Conservation (phyloP, 2,113 vertebrate species). For the Nannospalax galili region DNA sequence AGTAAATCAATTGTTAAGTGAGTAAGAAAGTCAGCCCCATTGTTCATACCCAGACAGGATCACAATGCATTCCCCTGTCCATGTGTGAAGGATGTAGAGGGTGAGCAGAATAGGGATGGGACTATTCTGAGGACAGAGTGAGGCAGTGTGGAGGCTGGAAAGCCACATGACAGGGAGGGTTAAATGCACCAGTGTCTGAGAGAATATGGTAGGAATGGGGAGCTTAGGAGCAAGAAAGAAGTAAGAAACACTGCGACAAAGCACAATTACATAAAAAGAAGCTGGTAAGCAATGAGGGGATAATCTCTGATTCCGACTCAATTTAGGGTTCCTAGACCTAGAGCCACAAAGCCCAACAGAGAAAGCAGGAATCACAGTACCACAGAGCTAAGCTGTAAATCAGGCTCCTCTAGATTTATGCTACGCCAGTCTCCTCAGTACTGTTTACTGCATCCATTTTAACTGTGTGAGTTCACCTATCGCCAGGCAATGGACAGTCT, state of each 20-base stretch:
- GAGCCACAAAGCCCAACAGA: background rate
- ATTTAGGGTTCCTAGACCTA: background rate
- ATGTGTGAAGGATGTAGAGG: background rate
- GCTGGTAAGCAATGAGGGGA: background rate
- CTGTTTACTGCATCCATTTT: background rate
- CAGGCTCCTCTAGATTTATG: background rate
- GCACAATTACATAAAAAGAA: background rate
- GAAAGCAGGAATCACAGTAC: background rate
- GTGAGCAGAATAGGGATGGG: background rate
- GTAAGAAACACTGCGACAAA: background rate
- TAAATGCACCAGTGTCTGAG: no score
- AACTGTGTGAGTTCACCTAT: background rate
- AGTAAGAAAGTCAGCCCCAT: background rate
- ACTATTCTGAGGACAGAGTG: background rate
- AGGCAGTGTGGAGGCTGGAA: background rate
- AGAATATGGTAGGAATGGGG: background rate
- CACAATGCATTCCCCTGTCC: background rate
- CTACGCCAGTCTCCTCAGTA: background rate
- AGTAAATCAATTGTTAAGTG: background rate
- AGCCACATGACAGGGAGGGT: accelerated
- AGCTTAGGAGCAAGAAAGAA: background rate
- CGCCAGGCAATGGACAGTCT: accelerated
- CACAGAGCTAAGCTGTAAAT: background rate
- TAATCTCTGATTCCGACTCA: background rate
- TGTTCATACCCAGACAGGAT: background rate